A percentile compares a stretch with the other conserved stretches of the same genome.
phyloP scores from a whole-genome alignment of 2,888 invertebrate species.

The Aquatica leii region DNA sequence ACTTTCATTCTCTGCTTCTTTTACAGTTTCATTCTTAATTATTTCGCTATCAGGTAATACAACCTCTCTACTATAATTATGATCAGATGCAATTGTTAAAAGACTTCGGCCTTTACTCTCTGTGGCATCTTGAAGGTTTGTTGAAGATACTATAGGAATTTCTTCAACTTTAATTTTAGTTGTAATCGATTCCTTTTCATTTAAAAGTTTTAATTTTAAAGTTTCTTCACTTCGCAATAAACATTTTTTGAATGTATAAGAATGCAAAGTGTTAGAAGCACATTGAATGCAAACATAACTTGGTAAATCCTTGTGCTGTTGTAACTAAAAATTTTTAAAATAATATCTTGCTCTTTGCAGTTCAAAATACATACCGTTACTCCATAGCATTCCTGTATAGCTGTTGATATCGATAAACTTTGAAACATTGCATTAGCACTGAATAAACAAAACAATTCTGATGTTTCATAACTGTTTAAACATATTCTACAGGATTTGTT shows the following conservation, averaged over 20 bases:
- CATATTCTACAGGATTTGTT: conserved; percentile 19
- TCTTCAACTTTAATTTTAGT: neutral
- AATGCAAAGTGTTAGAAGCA: conserved; percentile 15
- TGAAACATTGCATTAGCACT: conserved; percentile 9
- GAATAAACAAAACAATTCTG: conserved; percentile 18
- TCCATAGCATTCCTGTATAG: conserved; percentile 18
- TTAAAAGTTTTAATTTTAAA: neutral
- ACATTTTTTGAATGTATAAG: conserved; percentile 17
- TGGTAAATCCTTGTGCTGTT: conserved; percentile 14
- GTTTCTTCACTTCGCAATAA: conserved; percentile 11
- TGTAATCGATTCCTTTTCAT: neutral
- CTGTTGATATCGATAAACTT: conserved; percentile 13
- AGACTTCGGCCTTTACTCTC: neutral
- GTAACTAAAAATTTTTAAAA: conserved; percentile 5
- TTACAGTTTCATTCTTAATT: neutral
- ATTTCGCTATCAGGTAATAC: neutral
- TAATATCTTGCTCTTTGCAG: neutral
- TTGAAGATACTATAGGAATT: neutral
- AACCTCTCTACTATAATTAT: conserved; percentile 11
- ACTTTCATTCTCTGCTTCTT: neutral
- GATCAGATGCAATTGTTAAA: conserved; percentile 2
- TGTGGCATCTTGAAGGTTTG: neutral
- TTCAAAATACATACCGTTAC: conserved; percentile 10
- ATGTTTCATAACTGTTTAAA: conserved; percentile 9
- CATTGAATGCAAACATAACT: conserved; percentile 17